Base-by-base conservation (phyloP, 2,797 vertebrate species). In the Salmo trutta region DNA sequence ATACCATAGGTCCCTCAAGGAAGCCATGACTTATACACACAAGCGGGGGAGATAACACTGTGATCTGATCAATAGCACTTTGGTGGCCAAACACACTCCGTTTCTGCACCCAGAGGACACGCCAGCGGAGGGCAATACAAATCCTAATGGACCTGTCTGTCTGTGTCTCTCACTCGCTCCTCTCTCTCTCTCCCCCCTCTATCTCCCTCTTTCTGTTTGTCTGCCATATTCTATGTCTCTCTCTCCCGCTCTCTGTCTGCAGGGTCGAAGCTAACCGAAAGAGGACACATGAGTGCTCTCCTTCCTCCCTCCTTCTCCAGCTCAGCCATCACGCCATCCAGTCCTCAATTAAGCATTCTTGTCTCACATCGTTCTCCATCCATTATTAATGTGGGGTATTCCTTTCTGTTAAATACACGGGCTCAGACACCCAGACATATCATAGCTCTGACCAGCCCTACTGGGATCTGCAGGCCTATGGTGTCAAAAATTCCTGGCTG, bases 31-130 rank as follows among this genome's bases (percentile, higher is more conserved):
- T 90, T 87, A 82, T 88, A 83, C 73, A 81, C 83, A 85, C 79
- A 77, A 80, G 84, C 79, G 72, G 52, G 79, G 76, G 81, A 85
- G 85, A 86, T 85, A 92, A 89, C 84, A 88, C 80, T 78, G 76
- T 80, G 75, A 88, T 85, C 79, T 88, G 87, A 93, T 91, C 90
- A 91, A 92, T 88, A 88, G 77, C 81, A 83, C 86, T 91, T 86
- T 88, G 88, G 77, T 87, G 78, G 79, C 75, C 73, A 75, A 79
- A 21, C 84, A 71, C 82, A 81, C 83, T 81, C 75, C 71, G 74
- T 70, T 72, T 76, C 73, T 72, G 17, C 67, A 56, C 74, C 87
- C 84, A 77, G n/a, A 83, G 85, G 88, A 85, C 84, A 86, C 80
- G 76, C 77, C 73, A 80, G 86, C 88, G 53, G 84, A 86, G 82